phyloP scores from a whole-genome alignment of 2,888 invertebrate species.

The Prenolepis imparis region DNA sequence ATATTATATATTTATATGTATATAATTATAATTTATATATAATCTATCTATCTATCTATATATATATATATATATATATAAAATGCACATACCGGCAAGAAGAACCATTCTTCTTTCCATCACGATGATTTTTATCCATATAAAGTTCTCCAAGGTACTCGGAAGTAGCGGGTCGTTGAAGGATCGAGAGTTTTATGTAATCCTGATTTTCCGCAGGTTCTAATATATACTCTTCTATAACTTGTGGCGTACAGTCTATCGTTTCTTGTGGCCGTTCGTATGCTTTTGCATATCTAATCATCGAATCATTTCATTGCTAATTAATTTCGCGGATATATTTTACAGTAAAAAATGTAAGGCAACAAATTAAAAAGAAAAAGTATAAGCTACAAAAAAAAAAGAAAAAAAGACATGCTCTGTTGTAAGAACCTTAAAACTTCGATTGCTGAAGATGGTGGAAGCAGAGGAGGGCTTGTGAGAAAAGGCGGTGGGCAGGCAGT shows the following conservation, averaged over 20 bases:
- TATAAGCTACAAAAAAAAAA: not conserved
- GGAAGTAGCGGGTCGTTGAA: conserved; percentile 95
- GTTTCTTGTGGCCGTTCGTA: conserved; percentile 90
- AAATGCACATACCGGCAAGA: conserved; percentile 90
- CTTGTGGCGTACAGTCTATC: conserved; percentile 92
- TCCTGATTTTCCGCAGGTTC: conserved; percentile 94
- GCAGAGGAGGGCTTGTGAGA: conserved; percentile 82
- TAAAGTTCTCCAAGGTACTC: conserved; percentile 96
- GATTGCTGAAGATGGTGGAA: conserved; percentile 83
- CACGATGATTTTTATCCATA: conserved; percentile 94
- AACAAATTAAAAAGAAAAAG: not conserved
- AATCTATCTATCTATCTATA: too few species aligned
- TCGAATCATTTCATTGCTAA: conserved; percentile 5
- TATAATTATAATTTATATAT: too few species aligned
- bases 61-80: not conserved
- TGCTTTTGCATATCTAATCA: conserved; percentile 86
- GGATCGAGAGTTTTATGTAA: conserved; percentile 94
- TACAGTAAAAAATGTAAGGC: not conserved
- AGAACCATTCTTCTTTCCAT: conserved; percentile 92
- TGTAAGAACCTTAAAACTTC: conserved; percentile 83
- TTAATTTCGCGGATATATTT: conserved; percentile 6
- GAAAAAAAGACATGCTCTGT: not conserved
- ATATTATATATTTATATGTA: too few species aligned
- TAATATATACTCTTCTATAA: conserved; percentile 95
- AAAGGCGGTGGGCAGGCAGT: conserved; percentile 84